Evolutionary conservation across 1,140 invertebrate species (phyloP), one percentile per base, ranked within the genome.

Genomic region (Drosophila biarmipes): DNA sequence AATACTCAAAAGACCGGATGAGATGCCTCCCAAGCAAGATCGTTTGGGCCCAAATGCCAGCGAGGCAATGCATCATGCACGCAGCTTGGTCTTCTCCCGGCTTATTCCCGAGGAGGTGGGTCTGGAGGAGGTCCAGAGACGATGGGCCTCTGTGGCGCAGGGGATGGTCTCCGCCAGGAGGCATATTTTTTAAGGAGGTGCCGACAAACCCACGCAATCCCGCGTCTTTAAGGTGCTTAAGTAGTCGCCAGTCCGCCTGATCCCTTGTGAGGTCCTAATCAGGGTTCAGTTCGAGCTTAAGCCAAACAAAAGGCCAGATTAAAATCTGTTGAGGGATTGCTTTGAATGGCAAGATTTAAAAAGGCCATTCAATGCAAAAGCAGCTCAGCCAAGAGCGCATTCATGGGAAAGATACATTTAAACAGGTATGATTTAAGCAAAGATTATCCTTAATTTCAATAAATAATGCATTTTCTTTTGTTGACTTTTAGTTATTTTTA

Each of bases 11-110:
- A n/a, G 34, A 40, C 62, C 66, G 49, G 67, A 84, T 74, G 80
- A 37, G 75, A 69, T 75, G 75, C 75, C 80, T 74, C 80, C 80
- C 71, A 87, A 86, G 75, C 80, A 85, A 67, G 81, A 86, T 86
- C 81, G 85, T 75, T 87, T 71, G 58, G 49, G 73, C 68, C 81
- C 80, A 71, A 74, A 74, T 42, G 59, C 78, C 82, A 85, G 55
- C 78, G 63, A 82, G 84, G 82, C 79, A 89, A 79, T 87, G 84
- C 84, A 79, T 87, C 82, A 86, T 82, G 62, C 74, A 81, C 69
- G 82, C 78, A 81, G 78, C 73, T 68, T 81, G 75, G 40, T 15
- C n/a, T 40, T 40, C 7, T 3, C n/a, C 6, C 2, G 10, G 8
- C 7, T 58, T 14, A 14, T 53, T 78, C 14, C 21, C 4, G 15